Base-by-base conservation (phyloP, 2,797 vertebrate genomes). In the Xiphorhynchus erythropygius region DNA sequence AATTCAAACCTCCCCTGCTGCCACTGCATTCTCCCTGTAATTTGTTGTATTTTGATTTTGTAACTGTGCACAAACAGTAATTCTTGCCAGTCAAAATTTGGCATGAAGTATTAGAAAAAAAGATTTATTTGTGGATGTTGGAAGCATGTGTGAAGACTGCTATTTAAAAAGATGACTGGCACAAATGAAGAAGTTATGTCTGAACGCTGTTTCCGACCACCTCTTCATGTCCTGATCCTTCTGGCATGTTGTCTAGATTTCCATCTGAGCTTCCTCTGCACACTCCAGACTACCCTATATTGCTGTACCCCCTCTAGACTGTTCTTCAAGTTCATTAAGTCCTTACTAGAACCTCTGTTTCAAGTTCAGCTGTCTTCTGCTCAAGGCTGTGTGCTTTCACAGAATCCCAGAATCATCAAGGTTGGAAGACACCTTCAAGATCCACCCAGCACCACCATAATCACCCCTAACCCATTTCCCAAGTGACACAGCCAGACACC, bases 11-110 rank as follows among this genome's bases (percentile, higher is more conserved):
- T 94, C 50, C 59, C 27, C 41, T 94, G 77, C 75, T 95, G 62
- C 86, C 56, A 8, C 60, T 71, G 7, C 12, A 7, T 79, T 59
- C 50, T 91, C 65, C 24, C 27, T 79, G 32, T 85, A 50, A 63
- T 87, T 60, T 85, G 71, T 75, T 74, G 37, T 90, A 37, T 65
- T 96, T 95, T 74, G 30, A 42, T 84, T 91, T 86, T 77, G 62
- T 78, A 81, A 46, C 52, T 91, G n/a, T 71, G 63, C 63, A 27
- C 84, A 87, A 76, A 88, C 77, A 92, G 67, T 92, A 87, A 53
- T 89, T 82, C 84, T 89, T 92, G 81, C 70, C 88, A 95, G 87
- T 93, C 60, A 92, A 83, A 96, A 83, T 94, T 71, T 95, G 94
- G 91, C 94, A 70, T 65, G 87, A 86, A 70, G 42, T 91, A 87